phyloP scores from a whole-genome alignment of 2,113 vertebrate genomes.

The Caranx ignobilis region DNA sequence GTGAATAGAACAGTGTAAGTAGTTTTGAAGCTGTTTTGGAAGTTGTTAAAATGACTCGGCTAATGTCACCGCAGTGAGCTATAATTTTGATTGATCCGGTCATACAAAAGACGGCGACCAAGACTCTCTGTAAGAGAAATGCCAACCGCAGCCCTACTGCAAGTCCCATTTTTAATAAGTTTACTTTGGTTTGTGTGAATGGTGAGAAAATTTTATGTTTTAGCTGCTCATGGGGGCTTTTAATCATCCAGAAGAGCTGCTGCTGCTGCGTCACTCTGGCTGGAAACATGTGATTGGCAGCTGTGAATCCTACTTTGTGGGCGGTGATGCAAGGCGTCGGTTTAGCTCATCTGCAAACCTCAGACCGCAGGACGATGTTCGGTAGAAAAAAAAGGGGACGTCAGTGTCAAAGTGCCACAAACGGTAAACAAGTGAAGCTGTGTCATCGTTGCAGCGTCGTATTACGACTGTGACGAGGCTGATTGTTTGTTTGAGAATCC shows the following conservation, averaged over 20 bases:
- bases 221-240: not conserved
- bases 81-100: constrained; percentile 8
- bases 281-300: constrained; percentile 54
- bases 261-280: constrained; percentile 21
- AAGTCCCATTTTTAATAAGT: constrained; percentile 37
- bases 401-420: constrained; percentile 9
- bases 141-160: not conserved
- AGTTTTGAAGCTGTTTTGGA: constrained; percentile 30
- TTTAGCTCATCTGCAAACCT: constrained; percentile 54
- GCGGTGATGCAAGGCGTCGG: constrained; percentile 12
- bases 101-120: constrained; percentile 7
- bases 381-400: not conserved
- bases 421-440: constrained; percentile 36
- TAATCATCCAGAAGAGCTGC: not conserved
- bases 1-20: constrained; percentile 38
- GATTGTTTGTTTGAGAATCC: not conserved
- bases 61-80: constrained; percentile 24
- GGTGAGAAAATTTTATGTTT: constrained; percentile 2
- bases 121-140: constrained; percentile 9
- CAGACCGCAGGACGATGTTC: constrained; percentile 44
- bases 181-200: constrained; percentile 55
- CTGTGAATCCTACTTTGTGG: constrained; percentile 31
- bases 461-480: constrained; percentile 31
- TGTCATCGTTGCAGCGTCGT: not conserved
- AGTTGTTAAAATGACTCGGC: constrained; percentile 24